Conservation (phyloP, 2,113 vertebrate species). For the Chelonoidis abingdonii region DNA sequence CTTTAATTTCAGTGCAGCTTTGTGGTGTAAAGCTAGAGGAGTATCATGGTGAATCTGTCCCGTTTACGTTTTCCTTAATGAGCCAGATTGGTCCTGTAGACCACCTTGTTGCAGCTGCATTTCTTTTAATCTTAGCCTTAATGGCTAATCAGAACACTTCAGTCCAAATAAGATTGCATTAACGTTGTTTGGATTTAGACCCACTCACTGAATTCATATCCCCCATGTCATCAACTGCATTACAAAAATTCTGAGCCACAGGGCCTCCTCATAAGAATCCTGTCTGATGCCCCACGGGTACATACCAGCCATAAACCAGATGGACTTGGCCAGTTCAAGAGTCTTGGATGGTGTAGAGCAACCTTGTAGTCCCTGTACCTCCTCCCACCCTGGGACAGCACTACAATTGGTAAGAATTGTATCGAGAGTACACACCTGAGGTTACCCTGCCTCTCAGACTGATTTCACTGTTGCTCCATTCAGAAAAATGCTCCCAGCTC, state of each 20-base stretch:
- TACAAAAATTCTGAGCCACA: neutral
- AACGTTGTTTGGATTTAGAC: slow-evolving; percentile 23
- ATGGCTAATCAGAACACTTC: neutral
- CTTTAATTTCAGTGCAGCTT: neutral
- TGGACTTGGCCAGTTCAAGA: neutral
- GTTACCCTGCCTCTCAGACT: neutral
- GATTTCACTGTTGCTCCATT: neutral
- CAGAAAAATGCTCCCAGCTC: neutral
- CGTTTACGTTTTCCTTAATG: neutral
- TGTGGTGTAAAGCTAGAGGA: neutral
- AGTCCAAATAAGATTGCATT: slow-evolving; percentile 40
- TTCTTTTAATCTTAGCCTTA: slow-evolving; percentile 43
- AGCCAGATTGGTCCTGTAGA: slow-evolving; percentile 5
- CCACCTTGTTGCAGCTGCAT: neutral
- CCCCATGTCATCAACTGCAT: neutral
- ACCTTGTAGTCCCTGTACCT: neutral
- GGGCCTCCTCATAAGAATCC: slow-evolving; percentile 1
- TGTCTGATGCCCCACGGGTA: neutral
- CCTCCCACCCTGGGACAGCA: neutral
- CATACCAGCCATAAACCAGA: neutral
- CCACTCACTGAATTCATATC: slow-evolving; percentile 40
- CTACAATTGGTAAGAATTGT: neutral
- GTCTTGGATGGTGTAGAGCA: neutral
- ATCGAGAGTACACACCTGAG: neutral
- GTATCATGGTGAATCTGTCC: neutral